phyloP scores from a whole-genome alignment of 53 echinoderm and acorn worm species.

The Astropecten irregularis region DNA sequence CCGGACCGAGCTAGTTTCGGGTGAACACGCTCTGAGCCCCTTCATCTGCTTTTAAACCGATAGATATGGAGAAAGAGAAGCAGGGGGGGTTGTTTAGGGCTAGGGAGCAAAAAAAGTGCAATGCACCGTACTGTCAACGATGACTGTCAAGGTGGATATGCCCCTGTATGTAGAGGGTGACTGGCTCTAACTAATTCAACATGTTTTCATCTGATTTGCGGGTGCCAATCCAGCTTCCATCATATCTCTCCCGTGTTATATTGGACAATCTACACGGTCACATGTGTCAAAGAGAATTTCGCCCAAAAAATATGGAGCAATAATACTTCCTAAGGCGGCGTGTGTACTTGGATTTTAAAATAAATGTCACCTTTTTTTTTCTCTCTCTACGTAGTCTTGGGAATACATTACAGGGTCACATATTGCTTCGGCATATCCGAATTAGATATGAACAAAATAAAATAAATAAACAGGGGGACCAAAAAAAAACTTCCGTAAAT shows the following conservation, averaged over 20 bases:
- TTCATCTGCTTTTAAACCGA: constrained; percentile 27
- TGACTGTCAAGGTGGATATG: background rate
- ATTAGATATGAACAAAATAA: no score
- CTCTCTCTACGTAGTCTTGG: no score
- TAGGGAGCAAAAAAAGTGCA: constrained; percentile 35
- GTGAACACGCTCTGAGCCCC: constrained; percentile 19
- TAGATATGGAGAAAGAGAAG: constrained; percentile 34
- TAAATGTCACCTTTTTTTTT: no score
- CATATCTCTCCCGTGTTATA: background rate
- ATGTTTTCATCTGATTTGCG: constrained; percentile 23
- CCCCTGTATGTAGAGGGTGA: no score
- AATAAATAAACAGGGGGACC: no score
- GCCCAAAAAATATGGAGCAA: no score
- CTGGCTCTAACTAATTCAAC: constrained; percentile 45
- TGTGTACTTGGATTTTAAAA: no score
- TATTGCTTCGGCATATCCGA: no score
- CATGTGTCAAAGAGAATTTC: background rate
- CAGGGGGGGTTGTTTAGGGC: constrained; percentile 13
- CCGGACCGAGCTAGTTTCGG: constrained; percentile 2
- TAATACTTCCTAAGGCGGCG: no score
- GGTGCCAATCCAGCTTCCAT: background rate
- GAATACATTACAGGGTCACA: no score
- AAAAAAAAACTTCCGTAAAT: no score
- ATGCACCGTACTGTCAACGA: constrained; percentile 28
- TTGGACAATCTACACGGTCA: background rate